These are phyloP conservation scores for Agelas oroides DNA, from an alignment of 37 sponge, comb jelly and placozoan species.

Conservation along the genomic window DNA sequence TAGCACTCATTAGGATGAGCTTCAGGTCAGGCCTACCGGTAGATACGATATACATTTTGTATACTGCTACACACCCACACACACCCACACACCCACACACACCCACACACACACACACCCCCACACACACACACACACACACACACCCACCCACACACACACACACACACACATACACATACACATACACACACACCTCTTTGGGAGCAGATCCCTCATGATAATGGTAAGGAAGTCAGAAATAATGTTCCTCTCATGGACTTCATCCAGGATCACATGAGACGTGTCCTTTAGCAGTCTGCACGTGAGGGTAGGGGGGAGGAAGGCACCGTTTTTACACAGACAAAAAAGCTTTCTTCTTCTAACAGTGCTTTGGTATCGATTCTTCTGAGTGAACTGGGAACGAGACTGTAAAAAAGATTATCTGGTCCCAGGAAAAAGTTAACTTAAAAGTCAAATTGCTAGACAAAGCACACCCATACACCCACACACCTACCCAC, in stretches of 20 bases:
- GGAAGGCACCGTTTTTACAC: background rate
- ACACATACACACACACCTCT: constrained; percentile 18
- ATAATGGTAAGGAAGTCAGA: constrained; percentile 88
- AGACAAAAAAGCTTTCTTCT: background rate
- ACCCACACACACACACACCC: too few relatives aligned
- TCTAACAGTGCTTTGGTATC: background rate
- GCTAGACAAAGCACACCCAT: too few relatives aligned
- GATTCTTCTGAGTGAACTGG: background rate
- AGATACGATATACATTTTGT: background rate
- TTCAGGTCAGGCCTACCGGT: constrained; percentile 91
- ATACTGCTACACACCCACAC: too few relatives aligned
- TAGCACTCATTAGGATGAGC: constrained; percentile 93
- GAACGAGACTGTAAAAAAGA: too few relatives aligned
- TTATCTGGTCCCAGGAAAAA: too few relatives aligned
- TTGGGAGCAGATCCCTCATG: constrained; percentile 72
- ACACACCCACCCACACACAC: background rate
- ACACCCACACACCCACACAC: too few relatives aligned
- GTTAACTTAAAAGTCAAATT: too few relatives aligned
- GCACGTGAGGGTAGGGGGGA: background rate
- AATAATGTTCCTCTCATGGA: constrained; percentile 85
- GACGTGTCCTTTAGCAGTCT: constrained; percentile 23
- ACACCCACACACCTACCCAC: too few relatives aligned
- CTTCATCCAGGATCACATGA: constrained; percentile 89
- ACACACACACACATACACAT: background rate
- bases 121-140: background rate